phyloP scores from a whole-genome alignment of 2,888 invertebrate species.

The Peribatodes rhomboidaria region DNA sequence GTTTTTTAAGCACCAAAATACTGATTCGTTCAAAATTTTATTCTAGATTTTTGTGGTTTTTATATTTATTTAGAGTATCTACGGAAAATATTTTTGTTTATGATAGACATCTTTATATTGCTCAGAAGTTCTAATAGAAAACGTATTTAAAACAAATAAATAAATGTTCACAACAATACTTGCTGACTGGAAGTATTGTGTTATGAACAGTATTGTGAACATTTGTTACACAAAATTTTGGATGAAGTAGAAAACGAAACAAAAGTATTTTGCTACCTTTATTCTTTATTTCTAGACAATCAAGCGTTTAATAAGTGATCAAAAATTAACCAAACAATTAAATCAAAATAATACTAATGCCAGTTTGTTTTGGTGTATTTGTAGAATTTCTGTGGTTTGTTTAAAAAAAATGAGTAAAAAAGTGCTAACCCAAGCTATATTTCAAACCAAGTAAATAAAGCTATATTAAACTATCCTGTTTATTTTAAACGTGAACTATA shows the following conservation, averaged over 20 bases:
- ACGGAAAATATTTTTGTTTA: conserved; percentile 25
- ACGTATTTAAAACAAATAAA: not conserved
- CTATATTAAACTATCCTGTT: conserved; percentile 8
- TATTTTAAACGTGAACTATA: not conserved
- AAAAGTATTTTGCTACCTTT: conserved; percentile 13
- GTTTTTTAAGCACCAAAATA: conserved; percentile 24
- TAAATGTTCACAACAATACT: not conserved
- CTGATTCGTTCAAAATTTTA: not conserved
- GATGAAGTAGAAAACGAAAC: not conserved
- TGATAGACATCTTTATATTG: not conserved
- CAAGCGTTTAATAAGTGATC: conserved; percentile 18
- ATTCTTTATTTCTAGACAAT: not conserved
- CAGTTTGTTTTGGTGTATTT: too few relatives aligned
- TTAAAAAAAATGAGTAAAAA: too few relatives aligned
- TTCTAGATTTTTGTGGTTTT: conserved; percentile 35
- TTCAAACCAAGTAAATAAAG: conserved; percentile 4
- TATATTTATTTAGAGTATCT: conserved; percentile 26
- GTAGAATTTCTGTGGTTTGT: too few relatives aligned
- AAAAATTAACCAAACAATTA: not conserved
- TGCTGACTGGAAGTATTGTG: too few relatives aligned
- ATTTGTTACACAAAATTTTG: not conserved
- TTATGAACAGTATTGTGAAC: too few relatives aligned
- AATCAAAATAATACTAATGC: too few relatives aligned
- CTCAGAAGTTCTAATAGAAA: not conserved
- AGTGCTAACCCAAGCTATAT: not conserved